phyloP scores from a whole-genome alignment of 2,888 invertebrate species.

The Hylaea fasciaria region DNA sequence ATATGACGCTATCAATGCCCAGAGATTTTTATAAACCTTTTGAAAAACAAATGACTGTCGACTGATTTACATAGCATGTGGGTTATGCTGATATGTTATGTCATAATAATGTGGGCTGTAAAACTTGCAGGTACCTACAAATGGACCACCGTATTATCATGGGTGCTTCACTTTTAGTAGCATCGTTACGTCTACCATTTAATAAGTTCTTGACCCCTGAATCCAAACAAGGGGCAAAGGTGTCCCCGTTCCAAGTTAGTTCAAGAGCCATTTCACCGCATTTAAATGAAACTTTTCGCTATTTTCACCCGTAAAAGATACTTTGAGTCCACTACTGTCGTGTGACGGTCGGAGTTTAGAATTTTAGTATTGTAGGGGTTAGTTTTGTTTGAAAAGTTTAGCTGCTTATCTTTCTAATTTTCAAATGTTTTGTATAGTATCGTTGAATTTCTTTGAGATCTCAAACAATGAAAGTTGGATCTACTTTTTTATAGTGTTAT shows the following conservation, averaged over 20 bases:
- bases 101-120: too few species aligned
- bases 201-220: background rate
- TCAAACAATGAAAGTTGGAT: too few species aligned
- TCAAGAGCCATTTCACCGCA: slow-evolving; percentile 41
- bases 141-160: too few species aligned
- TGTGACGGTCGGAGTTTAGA: slow-evolving; percentile 14
- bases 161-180: too few species aligned
- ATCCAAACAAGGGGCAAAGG: background rate
- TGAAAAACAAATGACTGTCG: too few species aligned
- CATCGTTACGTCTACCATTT: background rate
- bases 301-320: background rate
- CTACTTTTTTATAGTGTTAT: too few species aligned
- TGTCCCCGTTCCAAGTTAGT: slow-evolving; percentile 17
- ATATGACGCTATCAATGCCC: too few species aligned
- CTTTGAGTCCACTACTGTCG: background rate
- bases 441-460: background rate
- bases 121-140: too few species aligned
- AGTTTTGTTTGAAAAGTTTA: slow-evolving; percentile 4
- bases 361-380: slow-evolving; percentile 8
- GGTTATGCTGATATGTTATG: too few species aligned
- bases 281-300: slow-evolving; percentile 47
- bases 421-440: background rate
- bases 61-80: too few species aligned
- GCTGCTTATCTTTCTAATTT: background rate
- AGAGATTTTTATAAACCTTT: too few species aligned